Conservation (phyloP, 2,113 vertebrate genomes). For the Tinamus guttatus region DNA sequence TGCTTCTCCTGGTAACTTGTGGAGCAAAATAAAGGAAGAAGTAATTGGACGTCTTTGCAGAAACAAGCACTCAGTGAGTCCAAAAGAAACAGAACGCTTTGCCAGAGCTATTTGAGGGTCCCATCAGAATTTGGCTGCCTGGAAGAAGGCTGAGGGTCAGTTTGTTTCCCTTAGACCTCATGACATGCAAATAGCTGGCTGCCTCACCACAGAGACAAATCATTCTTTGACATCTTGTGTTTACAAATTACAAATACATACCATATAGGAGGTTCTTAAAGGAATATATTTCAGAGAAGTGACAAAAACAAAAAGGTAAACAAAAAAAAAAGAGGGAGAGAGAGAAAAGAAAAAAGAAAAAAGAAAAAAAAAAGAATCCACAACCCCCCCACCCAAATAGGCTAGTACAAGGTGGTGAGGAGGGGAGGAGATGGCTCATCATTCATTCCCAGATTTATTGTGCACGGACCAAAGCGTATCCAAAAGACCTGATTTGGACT, state of each 20-base stretch:
- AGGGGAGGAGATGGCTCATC: neutral
- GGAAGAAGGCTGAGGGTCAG: conserved; percentile 59
- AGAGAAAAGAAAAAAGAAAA: neutral
- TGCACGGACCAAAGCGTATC: neutral
- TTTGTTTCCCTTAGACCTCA: conserved; percentile 70
- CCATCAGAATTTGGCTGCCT: conserved; percentile 59
- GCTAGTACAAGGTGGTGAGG: neutral
- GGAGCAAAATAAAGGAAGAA: conserved; percentile 45
- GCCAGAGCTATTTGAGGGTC: conserved; percentile 58
- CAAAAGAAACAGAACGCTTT: conserved; percentile 53
- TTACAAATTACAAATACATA: conserved; percentile 58
- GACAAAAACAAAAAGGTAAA: neutral
- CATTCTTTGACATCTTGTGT: conserved; percentile 55
- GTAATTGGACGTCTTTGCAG: conserved; percentile 14
- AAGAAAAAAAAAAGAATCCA: neutral
- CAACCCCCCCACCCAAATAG: neutral
- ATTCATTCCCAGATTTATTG: neutral
- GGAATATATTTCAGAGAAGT: conserved; percentile 36
- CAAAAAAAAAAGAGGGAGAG: neutral
- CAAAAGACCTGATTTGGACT: neutral
- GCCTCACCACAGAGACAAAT: conserved; percentile 54
- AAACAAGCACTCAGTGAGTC: conserved; percentile 47
- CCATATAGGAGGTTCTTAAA: conserved; percentile 63
- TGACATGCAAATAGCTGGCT: conserved; percentile 67
- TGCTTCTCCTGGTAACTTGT: conserved; percentile 50